phyloP scores from a whole-genome alignment of 1,140 invertebrate genomes.

The Aporrectodea caliginosa region DNA sequence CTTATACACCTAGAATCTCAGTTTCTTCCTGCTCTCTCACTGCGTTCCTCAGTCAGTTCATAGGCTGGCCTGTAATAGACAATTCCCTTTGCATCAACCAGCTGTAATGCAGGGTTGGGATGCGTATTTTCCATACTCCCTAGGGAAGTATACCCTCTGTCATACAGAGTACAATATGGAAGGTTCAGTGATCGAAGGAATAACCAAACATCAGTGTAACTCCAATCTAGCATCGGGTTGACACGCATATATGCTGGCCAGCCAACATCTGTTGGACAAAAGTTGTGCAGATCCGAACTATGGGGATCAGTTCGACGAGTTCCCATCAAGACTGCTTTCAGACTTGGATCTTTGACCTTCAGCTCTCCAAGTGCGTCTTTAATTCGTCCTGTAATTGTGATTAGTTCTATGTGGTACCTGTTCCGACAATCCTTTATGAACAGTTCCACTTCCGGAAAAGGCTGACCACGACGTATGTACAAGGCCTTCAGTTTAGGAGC shows the following conservation, averaged over 20 bases:
- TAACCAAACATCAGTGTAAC: slow-evolving; percentile 81
- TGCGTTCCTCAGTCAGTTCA: slow-evolving; percentile 64
- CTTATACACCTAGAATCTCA: too few species aligned
- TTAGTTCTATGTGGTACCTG: slow-evolving; percentile 50
- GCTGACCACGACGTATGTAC: slow-evolving; percentile 70
- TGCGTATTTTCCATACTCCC: slow-evolving; percentile 72
- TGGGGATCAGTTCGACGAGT: slow-evolving; percentile 79
- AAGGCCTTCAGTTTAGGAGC: slow-evolving; percentile 62
- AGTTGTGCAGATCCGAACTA: slow-evolving; percentile 54
- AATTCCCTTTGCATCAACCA: slow-evolving; percentile 55
- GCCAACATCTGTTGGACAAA: slow-evolving; percentile 72
- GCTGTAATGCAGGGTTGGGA: slow-evolving; percentile 70
- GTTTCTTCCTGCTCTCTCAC: slow-evolving; percentile 70
- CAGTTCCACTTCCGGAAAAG: slow-evolving; percentile 79
- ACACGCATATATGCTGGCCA: slow-evolving; percentile 86
- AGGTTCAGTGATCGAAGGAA: slow-evolving; percentile 73
- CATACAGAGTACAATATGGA: slow-evolving; percentile 84
- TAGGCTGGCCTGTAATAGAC: slow-evolving; percentile 73
- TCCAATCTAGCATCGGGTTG: slow-evolving; percentile 84
- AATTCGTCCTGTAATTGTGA: slow-evolving; percentile 60
- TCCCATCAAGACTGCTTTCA: slow-evolving; percentile 84
- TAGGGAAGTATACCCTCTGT: slow-evolving; percentile 84
- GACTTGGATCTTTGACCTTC: slow-evolving; percentile 62
- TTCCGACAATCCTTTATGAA: slow-evolving; percentile 70
- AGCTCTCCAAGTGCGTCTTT: slow-evolving; percentile 66